Evolutionary conservation across 2,113 vertebrate genomes (phyloP).

Genomic region (Pluvianellus socialis): DNA sequence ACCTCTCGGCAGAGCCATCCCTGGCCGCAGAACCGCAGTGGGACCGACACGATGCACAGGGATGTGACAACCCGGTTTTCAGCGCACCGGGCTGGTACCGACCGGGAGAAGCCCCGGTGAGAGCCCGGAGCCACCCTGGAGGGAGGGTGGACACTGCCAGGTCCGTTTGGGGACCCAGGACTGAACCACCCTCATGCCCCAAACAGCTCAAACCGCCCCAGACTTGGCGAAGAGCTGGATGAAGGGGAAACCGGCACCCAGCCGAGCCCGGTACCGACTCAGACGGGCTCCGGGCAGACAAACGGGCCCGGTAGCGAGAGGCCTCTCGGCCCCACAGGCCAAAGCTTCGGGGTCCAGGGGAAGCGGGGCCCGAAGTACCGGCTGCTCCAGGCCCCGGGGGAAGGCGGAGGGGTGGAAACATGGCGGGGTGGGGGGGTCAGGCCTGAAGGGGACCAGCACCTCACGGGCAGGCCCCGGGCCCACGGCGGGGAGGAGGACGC

Average conservation of each 20-base stretch:
- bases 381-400: rapidly evolving
- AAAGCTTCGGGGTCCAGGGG: not conserved
- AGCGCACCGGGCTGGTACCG: not conserved
- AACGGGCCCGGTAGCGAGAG: not conserved
- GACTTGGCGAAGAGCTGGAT: rapidly evolving
- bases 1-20: not conserved
- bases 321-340: not conserved
- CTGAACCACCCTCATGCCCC: not conserved
- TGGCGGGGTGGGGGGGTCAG: not conserved
- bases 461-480: not conserved
- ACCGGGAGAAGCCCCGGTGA: not conserved
- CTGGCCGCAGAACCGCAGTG: too few species aligned
- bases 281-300: not conserved
- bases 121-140: not conserved
- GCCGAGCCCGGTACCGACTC: not conserved
- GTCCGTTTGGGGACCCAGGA: too few species aligned
- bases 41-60: rapidly evolving
- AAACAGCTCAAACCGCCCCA: not conserved
- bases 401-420: not conserved
- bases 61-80: not conserved
- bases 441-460: not conserved
- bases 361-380: not conserved
- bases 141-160: rapidly evolving
- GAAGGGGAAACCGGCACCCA: not conserved
- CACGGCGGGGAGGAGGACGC: not conserved